Evolutionary conservation across 2,888 invertebrate genomes (phyloP), one percentile per base, ranked within the genome.

Genomic region (Pyrocoelia pectoralis): DNA sequence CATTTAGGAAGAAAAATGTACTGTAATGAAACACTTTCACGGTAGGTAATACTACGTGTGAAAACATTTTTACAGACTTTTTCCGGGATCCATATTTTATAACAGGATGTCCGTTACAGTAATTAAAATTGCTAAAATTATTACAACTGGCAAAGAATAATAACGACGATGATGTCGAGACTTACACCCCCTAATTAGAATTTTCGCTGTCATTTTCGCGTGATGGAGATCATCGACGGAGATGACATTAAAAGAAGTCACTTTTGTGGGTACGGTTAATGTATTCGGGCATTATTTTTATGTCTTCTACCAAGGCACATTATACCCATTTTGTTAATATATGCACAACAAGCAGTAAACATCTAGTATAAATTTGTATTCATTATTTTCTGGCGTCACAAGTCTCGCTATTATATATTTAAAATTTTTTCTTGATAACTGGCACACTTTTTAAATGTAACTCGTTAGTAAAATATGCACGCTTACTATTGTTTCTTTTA

Each of bases 21-120:
- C 55, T 38, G 54, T 61, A 55, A 61, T 61, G 62, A 54, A 58
- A 62, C 57, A 54, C 57, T 55, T 57, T 54, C 53, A 58, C 53
- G 64, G 55, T 55, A 58, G 56, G 51, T 51, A 59, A 64, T 64
- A 59, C 55, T 51, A 55, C 51, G 64, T 64, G 64, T 59, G 64
- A 64, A 64, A 64, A 59, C 61, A 56, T 64, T 63, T 62, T 63
- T 63, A 62, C 55, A 52, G 52, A 56, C 61, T 52, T 61, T 61
- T 61, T 61, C 61, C 61, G 61, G 56, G 56, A 56, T 61, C 56
- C 56, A 61, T 56, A 61, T 61, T 68, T 68, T 68, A 68, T 63
- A 63, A 62, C 68, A 63, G 65, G 68, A 65, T 65, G 59, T 67
- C 65, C 67, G 65, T 59, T 58, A 65, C 51, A 52, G 54, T 62